A percentile compares a stretch with the other conserved stretches of the same genome.
These are phyloP conservation scores for Danio rerio DNA, from an alignment of 2,113 vertebrate species.

Conservation along the genomic window DNA sequence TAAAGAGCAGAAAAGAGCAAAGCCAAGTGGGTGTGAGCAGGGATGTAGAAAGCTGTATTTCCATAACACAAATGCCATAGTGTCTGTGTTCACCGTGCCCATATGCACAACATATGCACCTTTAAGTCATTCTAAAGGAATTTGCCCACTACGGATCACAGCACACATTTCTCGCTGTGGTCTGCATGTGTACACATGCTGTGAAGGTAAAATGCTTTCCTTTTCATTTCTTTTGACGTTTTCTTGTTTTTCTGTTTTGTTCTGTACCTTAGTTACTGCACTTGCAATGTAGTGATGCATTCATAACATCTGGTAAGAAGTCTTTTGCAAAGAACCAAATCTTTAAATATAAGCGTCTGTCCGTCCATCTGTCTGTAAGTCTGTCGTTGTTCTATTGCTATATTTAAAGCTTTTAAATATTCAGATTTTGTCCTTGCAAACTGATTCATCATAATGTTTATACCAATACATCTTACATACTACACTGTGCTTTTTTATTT, in stretches of 20 bases:
- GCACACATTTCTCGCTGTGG: conserved; percentile 18
- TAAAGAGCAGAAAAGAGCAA: conserved; percentile 75
- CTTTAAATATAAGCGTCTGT: background rate
- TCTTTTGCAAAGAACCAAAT: background rate
- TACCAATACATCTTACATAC: too few species aligned
- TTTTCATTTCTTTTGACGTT: background rate
- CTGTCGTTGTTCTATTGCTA: background rate
- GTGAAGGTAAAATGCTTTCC: conserved; percentile 30
- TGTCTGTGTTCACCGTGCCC: conserved; percentile 44
- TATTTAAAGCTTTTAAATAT: background rate
- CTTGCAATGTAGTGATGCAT: background rate
- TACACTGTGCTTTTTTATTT: too few species aligned
- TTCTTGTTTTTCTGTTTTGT: conserved; percentile 5
- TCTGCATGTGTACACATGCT: background rate
- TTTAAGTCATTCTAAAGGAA: conserved; percentile 62
- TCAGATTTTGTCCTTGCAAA: background rate
- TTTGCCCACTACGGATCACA: conserved; percentile 47
- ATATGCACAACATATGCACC: conserved; percentile 63
- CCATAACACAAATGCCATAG: background rate
- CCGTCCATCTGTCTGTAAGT: too few species aligned
- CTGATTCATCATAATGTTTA: background rate
- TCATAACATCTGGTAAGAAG: conserved; percentile 6
- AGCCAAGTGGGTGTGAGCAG: conserved; percentile 48
- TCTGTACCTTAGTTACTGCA: conserved; percentile 7
- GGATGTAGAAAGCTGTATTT: conserved; percentile 29